Evolutionary conservation across 2,888 invertebrate genomes (phyloP).

Genomic region (Papilio demoleus): DNA sequence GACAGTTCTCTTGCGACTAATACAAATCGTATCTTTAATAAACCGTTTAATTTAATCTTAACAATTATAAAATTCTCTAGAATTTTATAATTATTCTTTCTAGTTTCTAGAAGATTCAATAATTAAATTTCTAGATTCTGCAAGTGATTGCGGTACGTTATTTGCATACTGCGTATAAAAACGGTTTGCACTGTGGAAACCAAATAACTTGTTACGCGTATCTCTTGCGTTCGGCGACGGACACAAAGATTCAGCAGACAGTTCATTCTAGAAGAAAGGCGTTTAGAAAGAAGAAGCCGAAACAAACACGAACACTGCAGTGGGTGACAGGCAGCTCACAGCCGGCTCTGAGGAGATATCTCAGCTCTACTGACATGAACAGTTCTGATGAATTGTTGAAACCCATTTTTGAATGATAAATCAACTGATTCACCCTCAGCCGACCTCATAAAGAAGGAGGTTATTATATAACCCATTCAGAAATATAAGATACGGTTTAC

Average conservation of each 20-base stretch:
- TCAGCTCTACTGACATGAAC: constrained; percentile 64
- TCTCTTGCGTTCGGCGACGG: constrained; percentile 66
- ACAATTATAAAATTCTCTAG: too few species aligned
- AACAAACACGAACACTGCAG: constrained; percentile 64
- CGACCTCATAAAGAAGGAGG: too few species aligned
- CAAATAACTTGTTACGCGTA: constrained; percentile 69
- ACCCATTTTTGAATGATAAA: constrained; percentile 67
- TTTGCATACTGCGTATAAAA: constrained; percentile 75
- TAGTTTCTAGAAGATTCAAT: background rate
- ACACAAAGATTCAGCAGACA: constrained; percentile 54
- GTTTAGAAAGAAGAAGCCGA: constrained; percentile 56
- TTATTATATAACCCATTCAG: too few species aligned
- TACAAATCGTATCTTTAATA: background rate
- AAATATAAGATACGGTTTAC: too few species aligned
- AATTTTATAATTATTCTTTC: too few species aligned
- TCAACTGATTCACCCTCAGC: too few species aligned
- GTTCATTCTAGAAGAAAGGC: constrained; percentile 52
- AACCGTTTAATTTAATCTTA: too few species aligned
- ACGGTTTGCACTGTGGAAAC: constrained; percentile 72
- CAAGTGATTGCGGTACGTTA: constrained; percentile 74
- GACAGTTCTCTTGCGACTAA: background rate
- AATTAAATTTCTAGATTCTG: constrained; percentile 57
- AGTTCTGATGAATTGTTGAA: constrained; percentile 74
- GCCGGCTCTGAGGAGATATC: constrained; percentile 51
- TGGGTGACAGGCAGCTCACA: constrained; percentile 67